A percentile compares a stretch with the other conserved stretches of the same genome.
phyloP scores from a whole-genome alignment of 2,797 vertebrate species.

The Sebastes taczanowskii region DNA sequence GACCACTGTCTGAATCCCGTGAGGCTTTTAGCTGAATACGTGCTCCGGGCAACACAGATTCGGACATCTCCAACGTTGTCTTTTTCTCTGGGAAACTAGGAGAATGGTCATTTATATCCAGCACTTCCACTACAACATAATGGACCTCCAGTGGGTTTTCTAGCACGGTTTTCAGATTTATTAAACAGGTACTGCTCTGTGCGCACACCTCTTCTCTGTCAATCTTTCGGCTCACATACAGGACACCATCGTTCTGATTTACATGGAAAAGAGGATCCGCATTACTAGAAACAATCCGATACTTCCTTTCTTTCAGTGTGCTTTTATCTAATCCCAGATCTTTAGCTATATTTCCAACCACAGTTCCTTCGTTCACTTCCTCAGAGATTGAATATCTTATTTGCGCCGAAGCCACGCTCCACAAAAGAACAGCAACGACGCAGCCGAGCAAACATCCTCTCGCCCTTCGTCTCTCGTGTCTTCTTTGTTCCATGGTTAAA shows the following conservation, averaged over 20 bases:
- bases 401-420: conserved; percentile 53
- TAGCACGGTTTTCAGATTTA: conserved; percentile 81
- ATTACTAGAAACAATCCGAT: conserved; percentile 72
- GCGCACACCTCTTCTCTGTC: conserved; percentile 82
- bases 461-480: not conserved
- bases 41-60: conserved; percentile 59
- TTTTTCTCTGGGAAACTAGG: conserved; percentile 63
- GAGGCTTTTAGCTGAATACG: conserved; percentile 55
- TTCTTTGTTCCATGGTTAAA: conserved; percentile 61
- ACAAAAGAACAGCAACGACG: conserved; percentile 32
- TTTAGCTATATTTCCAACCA: conserved; percentile 80
- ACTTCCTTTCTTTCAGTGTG: conserved; percentile 66
- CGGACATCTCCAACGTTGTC: conserved; percentile 56
- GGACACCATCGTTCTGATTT: conserved; percentile 79
- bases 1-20: conserved; percentile 53
- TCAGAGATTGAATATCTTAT: conserved; percentile 78
- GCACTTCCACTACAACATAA: conserved; percentile 78
- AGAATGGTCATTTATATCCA: conserved; percentile 81
- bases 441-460: not conserved
- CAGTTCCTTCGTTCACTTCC: conserved; percentile 75
- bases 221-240: conserved; percentile 79
- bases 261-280: conserved; percentile 73
- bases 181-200: conserved; percentile 60
- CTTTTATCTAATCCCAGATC: conserved; percentile 78
- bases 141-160: conserved; percentile 82